Base-by-base conservation (phyloP, 2,888 invertebrate genomes). In the Xylocampa areola region DNA sequence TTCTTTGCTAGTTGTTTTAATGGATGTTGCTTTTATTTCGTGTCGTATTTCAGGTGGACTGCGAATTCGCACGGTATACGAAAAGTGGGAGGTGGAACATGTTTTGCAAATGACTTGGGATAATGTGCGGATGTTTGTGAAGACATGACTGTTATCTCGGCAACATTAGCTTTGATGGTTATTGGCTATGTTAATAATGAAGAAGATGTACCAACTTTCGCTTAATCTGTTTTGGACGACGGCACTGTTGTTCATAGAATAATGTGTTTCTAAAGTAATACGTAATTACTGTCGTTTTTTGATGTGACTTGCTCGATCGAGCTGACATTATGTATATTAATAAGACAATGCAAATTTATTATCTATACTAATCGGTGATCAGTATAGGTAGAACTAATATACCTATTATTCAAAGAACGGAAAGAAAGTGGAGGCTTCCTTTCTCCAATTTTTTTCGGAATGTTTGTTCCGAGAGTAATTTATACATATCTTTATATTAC, bases 51-150 rank as follows among this genome's bases (percentile, higher is more conserved):
- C 48, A 67, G 61, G 54, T 69, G 50, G 48, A 50, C 17, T 43
- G 11, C 33, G 37, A 21, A 17, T 30, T 44, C 39, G 41, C 10
- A 49, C 4, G 32, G 27, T 11, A 43, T 48, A 36, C 59, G 47
- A 59, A 64, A 74, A 77, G 68, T 50, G 41, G 35, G 40, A 65
- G 71, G 68, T 59, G 59, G 68, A 73, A 69, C 62, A 54, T 58
- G 59, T 74, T 73, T 74, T 68, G 73, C 65, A 77, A 79, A 79
- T 75, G 67, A 71, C 66, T 73, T 55, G 73, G 76, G 75, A 75
- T 76, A 78, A 78, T 76, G 73, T 68, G 67, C 43, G 73, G 68
- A 76, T 69, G 65, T 76, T 80, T 74, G 67, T 71, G 61, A 66
- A 76, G 78, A 78, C 74, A 73, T 65, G 68, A 69, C 71, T 62